phyloP scores from a whole-genome alignment of 2,113 vertebrate genomes.

The Silurus glanis region DNA sequence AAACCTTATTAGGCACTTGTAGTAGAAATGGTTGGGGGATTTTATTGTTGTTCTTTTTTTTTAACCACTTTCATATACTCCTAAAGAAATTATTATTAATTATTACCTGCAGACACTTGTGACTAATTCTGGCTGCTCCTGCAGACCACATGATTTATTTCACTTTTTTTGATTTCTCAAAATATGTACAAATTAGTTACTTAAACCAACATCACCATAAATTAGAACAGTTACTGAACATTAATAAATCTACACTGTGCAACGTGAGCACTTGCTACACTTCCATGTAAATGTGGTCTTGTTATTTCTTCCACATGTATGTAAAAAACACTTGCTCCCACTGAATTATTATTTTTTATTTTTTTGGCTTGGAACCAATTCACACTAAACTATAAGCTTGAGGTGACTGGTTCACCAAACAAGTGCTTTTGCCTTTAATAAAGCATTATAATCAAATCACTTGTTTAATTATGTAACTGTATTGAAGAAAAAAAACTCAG shows the following conservation, averaged over 20 bases:
- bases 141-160: not conserved
- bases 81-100: not conserved
- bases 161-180: not conserved
- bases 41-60: not conserved
- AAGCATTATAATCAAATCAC: not conserved
- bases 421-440: not conserved
- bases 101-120: not conserved
- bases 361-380: not conserved
- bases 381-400: not conserved
- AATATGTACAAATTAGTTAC: not conserved
- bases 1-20: constrained; percentile 14
- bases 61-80: not conserved
- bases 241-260: not conserved
- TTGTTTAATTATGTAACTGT: not conserved
- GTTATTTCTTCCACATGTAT: not conserved
- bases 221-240: not conserved
- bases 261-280: not conserved
- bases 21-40: not conserved
- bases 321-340: not conserved
- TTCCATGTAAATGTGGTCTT: not conserved
- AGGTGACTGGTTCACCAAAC: not conserved
- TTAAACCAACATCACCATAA: not conserved
- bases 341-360: too few species aligned
- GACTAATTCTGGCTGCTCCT: not conserved
- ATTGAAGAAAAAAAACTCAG: not conserved